phyloP scores from a whole-genome alignment of 2,888 invertebrate genomes.

The Sialis lutaria region DNA sequence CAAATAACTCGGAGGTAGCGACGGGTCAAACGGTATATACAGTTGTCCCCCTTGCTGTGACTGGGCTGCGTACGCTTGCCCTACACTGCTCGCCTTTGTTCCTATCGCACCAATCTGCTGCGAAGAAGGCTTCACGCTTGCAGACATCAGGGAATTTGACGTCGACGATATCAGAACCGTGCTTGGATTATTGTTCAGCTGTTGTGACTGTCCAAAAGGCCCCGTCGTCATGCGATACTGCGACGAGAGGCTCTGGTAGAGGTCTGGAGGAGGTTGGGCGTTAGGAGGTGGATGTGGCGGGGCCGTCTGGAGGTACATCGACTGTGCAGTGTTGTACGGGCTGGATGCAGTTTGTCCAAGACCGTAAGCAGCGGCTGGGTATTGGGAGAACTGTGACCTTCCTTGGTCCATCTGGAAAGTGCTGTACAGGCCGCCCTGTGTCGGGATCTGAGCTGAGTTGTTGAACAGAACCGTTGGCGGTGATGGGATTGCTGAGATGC shows the following conservation, averaged over 20 bases:
- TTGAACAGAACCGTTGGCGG: conserved; percentile 70
- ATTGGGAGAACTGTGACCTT: conserved; percentile 65
- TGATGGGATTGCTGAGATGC: conserved; percentile 71
- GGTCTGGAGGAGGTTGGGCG: conserved; percentile 44
- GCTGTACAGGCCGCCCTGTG: conserved; percentile 63
- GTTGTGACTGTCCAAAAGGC: conserved; percentile 65
- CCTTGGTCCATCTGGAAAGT: conserved; percentile 57
- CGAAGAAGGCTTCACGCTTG: conserved; percentile 65
- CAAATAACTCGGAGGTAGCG: conserved; percentile 38
- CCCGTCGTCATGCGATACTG: conserved; percentile 42
- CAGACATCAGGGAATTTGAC: conserved; percentile 77
- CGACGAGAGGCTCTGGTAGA: conserved; percentile 44
- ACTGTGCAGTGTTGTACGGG: conserved; percentile 35
- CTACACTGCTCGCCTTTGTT: conserved; percentile 35
- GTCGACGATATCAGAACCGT: conserved; percentile 78
- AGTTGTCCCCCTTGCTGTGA: conserved; percentile 32
- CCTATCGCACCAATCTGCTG: conserved; percentile 68
- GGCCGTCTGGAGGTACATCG: conserved; percentile 48
- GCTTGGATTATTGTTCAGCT: conserved; percentile 64
- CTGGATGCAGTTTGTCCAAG: conserved; percentile 41
- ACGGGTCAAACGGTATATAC: conserved; percentile 40
- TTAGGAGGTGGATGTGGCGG: conserved; percentile 39
- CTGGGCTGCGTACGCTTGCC: conserved; percentile 36
- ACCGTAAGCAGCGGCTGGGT: conserved; percentile 50
- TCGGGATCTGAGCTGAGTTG: conserved; percentile 51